Base-by-base conservation (phyloP, 1,140 invertebrate species). In the Dryas iulia region DNA sequence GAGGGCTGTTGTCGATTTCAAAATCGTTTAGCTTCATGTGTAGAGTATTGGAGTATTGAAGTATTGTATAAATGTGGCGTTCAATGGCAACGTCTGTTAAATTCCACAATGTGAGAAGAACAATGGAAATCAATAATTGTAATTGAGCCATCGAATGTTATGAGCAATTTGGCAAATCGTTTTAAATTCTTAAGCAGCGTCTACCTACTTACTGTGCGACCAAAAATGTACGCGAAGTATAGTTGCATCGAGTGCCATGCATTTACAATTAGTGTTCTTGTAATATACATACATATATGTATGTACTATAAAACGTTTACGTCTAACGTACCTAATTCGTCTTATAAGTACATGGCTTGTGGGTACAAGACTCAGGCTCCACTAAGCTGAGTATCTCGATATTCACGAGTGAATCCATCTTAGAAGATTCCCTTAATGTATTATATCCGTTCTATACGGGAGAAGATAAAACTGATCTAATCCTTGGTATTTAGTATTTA, bases 181-280 rank as follows among this genome's bases (percentile, higher is more conserved):
- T 53, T 62, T 30, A 52, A 62, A 62, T 52, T 23, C 35, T 62
- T 52, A 53, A 62, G 59, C 28, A 47, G n/a, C n/a, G n/a, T n/a
- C n/a, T n/a, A n/a, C n/a, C n/a, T 47, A 8, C 18, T 47, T 47
- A 21, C 39, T 33, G 12, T 4, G 33, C 33, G 12, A 35, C 33
- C 5, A n/a, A 14, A 35, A 7, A 18, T 14, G 2, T 47, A 8
- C 7, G 3, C 39, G 18, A 8, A 21, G 14, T 47, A 8, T 7
- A 2, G 7, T 18, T 31, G 10, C 5, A 31, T 31, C 30, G 30
- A 31, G 8, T 31, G 5, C 4, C 4, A 31, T 10, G 30, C 30
- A n/a, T 33, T 10, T 12, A 2, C 10, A 3, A 12, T 33, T 3
- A 10, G 8, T 3, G n/a, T 35, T n/a, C 33, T 11, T 35, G n/a